Evolutionary conservation across 2,113 vertebrate species (phyloP).

Genomic region (Thunnus thynnus): DNA sequence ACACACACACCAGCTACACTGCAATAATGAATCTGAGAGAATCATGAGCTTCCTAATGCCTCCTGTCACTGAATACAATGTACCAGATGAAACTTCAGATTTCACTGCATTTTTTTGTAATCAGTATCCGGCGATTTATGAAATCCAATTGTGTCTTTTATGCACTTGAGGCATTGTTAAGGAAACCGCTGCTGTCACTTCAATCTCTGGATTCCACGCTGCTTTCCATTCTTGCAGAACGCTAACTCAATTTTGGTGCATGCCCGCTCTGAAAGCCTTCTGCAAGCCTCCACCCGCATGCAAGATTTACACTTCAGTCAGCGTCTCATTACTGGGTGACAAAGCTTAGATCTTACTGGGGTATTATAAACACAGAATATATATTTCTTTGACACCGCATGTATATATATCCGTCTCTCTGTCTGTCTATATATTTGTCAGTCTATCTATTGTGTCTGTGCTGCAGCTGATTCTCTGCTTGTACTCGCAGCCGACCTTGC

Average conservation of each 20-base stretch:
- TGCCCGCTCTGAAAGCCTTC: background rate
- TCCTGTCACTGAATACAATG: slow-evolving; percentile 18
- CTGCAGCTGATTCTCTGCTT: background rate
- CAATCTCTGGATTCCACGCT: slow-evolving; percentile 24
- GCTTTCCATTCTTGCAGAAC: slow-evolving; percentile 1
- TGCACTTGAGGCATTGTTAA: slow-evolving; percentile 40
- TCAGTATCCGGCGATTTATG: slow-evolving; percentile 3
- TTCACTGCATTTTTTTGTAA: slow-evolving; percentile 28
- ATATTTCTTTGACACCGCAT: background rate
- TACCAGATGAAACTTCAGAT: slow-evolving; percentile 33
- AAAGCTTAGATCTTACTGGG: background rate
- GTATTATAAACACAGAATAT: background rate
- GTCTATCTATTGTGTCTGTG: background rate
- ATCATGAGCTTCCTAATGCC: slow-evolving; percentile 34
- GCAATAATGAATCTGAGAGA: slow-evolving; percentile 13
- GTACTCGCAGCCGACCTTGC: background rate
- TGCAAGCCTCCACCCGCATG: background rate
- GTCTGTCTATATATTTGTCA: background rate
- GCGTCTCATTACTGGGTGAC: slow-evolving; percentile 7
- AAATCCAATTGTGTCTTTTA: slow-evolving; percentile 41
- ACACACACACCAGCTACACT: background rate
- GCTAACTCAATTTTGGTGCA: slow-evolving; percentile 20
- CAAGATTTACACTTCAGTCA: slow-evolving; percentile 14
- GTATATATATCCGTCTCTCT: background rate
- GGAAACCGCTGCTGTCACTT: slow-evolving; percentile 44